Percentiles rank a stretch among this genome's conserved stretches.
Evolutionary conservation across 2,797 vertebrate species (phyloP).

Genomic region (Muraenolepis orangiensis): DNA sequence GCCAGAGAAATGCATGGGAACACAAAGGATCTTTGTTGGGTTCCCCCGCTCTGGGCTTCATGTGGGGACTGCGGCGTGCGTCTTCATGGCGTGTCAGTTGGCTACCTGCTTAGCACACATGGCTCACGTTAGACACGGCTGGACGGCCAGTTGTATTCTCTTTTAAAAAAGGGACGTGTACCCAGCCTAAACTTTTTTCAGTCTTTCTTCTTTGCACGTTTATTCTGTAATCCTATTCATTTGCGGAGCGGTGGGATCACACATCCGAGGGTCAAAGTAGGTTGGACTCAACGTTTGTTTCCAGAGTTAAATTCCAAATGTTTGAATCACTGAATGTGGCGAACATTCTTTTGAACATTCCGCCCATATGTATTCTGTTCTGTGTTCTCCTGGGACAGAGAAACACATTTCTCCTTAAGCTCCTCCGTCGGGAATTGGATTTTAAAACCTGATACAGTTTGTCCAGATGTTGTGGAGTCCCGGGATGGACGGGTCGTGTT

Average conservation of each 20-base stretch:
- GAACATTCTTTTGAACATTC: conserved; percentile 23
- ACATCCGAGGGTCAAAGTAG: conserved; percentile 53
- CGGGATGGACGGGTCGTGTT: neutral
- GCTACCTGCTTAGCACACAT: conserved; percentile 54
- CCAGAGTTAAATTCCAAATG: conserved; percentile 51
- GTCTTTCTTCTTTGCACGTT: neutral
- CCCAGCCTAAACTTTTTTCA: conserved; percentile 4
- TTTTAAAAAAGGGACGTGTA: conserved; percentile 18
- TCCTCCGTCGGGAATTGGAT: neutral
- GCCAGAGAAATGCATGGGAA: conserved; percentile 43
- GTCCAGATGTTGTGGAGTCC: neutral
- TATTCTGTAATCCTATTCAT: neutral
- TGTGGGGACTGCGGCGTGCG: conserved; percentile 34
- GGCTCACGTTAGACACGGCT: conserved; percentile 63
- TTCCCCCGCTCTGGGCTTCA: conserved; percentile 22
- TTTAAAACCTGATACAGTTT: neutral
- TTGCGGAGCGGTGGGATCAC: conserved; percentile 5
- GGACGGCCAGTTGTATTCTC: conserved; percentile 38
- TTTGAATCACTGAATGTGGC: conserved; percentile 59
- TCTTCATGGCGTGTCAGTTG: conserved; percentile 45
- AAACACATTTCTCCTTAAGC: neutral
- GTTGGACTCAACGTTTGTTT: conserved; percentile 41
- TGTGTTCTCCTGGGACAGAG: conserved; percentile 6
- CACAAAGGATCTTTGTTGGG: conserved; percentile 65
- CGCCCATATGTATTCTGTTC: neutral